Evolutionary conservation across 2,113 vertebrate species (phyloP).

Genomic region (Siniperca knerii): DNA sequence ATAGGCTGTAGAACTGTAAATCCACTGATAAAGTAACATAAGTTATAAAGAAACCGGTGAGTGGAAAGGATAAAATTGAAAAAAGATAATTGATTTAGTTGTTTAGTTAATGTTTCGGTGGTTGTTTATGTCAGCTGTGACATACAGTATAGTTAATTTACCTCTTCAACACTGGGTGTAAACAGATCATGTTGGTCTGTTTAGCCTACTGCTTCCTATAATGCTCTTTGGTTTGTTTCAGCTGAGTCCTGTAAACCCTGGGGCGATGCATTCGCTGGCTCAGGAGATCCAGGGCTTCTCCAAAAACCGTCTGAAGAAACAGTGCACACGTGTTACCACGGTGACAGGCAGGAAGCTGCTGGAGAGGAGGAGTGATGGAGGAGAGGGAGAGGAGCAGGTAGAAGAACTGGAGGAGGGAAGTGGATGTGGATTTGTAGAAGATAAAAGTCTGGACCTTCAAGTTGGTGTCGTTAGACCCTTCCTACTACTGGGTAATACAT

Average conservation of each 20-base stretch:
- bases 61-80: neutral
- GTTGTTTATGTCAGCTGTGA: neutral
- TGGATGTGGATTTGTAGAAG: slow-evolving; percentile 90
- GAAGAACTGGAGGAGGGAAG: slow-evolving; percentile 61
- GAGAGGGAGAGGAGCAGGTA: slow-evolving; percentile 37
- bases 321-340: slow-evolving; percentile 91
- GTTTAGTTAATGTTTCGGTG: neutral
- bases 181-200: neutral
- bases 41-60: neutral
- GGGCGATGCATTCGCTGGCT: slow-evolving; percentile 89
- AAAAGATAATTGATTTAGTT: neutral
- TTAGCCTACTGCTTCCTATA: neutral
- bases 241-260: neutral
- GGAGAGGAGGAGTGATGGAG: slow-evolving; percentile 88
- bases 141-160: neutral
- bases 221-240: neutral
- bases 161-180: no score
- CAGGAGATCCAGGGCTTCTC: slow-evolving; percentile 93
- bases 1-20: neutral
- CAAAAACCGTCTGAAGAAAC: slow-evolving; percentile 87
- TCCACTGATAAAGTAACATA: neutral
- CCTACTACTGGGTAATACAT: slow-evolving; percentile 91
- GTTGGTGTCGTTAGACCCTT: slow-evolving; percentile 90
- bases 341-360: slow-evolving; percentile 88
- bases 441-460: slow-evolving; percentile 90